Base-by-base conservation (phyloP, 2,113 vertebrate species). In the Platanista minor region DNA sequence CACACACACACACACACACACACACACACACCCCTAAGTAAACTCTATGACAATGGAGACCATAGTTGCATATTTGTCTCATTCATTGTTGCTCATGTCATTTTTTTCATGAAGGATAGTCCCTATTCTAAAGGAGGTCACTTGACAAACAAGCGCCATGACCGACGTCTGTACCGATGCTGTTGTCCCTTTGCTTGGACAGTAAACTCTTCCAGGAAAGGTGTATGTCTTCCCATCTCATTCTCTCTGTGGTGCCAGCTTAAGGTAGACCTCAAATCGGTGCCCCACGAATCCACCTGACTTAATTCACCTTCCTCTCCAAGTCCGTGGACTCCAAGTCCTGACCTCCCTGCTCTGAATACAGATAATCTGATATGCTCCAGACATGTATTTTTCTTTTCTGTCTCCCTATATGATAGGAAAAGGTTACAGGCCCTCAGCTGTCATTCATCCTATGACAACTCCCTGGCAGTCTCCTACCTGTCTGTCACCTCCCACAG, bases 401-500 rank as follows among this genome's bases (percentile, higher is more conserved):
- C 61, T 41, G 1, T 33, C 25, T 86, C 36, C 43, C 20, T 75
- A 6, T 85, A 93, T 96, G 41, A 61, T 64, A 49, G 49, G 82
- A 86, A 97, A 94, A 95, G 69, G 29, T 88, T 67, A 77, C 2
- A 61, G 81, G 43, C 46, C 27, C 85, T 94, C 20, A 54, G 85
- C 85, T 97, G 86, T 62, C 89, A 92, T 54, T 93, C 93, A 86
- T 66, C 27, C 6, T 33, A 2, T 86, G 71, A 91, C 81, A 93
- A 41, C 5, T 18, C 10, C 74, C 88, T 87, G 74, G 78, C 61
- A 87, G 72, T 18, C 61, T 81, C 43, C 59, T 3, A 25, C 33
- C 59, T 95, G 85, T 95, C 95, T 91, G 52, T 89, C 36, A 86
- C 36, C 41, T 94, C 61, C 66, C 86, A 89, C 12, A 89, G 82